Evolutionary conservation across 2,113 vertebrate genomes (phyloP), one percentile per base, ranked within the genome.

Genomic region (Corapipo altera): DNA sequence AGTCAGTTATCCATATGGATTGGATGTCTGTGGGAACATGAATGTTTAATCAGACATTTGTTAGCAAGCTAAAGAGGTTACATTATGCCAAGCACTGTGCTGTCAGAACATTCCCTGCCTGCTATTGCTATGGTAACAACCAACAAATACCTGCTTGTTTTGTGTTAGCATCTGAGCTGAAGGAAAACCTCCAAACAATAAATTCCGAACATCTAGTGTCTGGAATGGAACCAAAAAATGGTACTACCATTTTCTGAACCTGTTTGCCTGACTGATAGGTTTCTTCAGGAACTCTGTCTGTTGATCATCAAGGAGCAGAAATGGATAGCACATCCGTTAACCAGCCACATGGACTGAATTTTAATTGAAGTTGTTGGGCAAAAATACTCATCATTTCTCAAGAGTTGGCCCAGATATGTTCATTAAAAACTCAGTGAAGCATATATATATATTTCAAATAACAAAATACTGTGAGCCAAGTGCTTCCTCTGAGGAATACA

Each of bases 31-130:
- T 67, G 39, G 64, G 59, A 93, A 52, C 39, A 81, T 48, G 75
- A 85, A 93, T 85, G 89, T 94, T 94, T 93, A 90, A 85, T 88
- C 48, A 83, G 85, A 88, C 69, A 88, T 94, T 95, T 93, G 90
- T 93, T 84, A 96, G 95, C 82, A 55, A 93, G 82, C 72, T 94
- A 57, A 94, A 84, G 67, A 96, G 79, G 72, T 17, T 18, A 21
- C 11, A 2, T 11, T 32, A 66, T 80, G 90, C 86, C 85, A 77
- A 95, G 75, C 43, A 3, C 30, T 11, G 64, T 55, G 73, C 91
- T 91, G 89, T 90, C 73, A 77, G 85, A 96, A 91, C 89, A 80
- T 66, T 83, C 88, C 72, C 71, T 71, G 79, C 57, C 48, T 94
- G 21, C 88, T 32, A 49, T 95, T 5, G 4, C 96, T 78, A 90